Conservation (phyloP, 2,113 vertebrate species). For the Rynchops niger region DNA sequence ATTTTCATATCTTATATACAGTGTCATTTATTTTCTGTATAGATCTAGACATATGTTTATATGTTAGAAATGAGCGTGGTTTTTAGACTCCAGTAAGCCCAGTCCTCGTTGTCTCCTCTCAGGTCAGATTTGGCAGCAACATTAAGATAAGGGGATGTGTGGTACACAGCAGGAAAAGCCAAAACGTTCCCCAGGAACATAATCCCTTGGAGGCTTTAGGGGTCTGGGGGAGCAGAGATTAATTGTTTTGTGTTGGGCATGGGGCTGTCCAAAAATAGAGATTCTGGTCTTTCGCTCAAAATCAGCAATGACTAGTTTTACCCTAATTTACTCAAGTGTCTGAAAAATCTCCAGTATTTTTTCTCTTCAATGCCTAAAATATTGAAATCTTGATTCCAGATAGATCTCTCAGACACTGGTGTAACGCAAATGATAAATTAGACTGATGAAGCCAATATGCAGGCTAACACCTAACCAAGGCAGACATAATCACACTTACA, state of each 20-base stretch:
- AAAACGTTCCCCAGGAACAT: accelerated
- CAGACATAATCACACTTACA: not conserved
- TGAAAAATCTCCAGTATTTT: not conserved
- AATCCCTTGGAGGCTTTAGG: not conserved
- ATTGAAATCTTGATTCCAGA: not conserved
- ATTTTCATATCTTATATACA: not conserved
- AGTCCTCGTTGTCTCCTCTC: not conserved
- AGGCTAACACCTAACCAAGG: not conserved
- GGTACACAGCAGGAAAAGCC: not conserved
- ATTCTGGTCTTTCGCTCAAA: not conserved
- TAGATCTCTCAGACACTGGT: not conserved
- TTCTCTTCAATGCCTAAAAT: not conserved
- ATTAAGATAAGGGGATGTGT: not conserved
- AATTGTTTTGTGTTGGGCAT: not conserved
- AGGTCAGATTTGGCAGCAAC: not conserved
- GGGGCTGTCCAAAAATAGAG: not conserved
- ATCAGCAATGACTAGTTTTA: not conserved
- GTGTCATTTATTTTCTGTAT: not conserved
- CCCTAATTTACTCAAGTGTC: not conserved
- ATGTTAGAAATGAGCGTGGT: accelerated
- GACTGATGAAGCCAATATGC: not conserved
- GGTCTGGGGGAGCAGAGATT: not conserved
- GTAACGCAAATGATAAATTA: not conserved
- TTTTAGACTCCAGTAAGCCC: not conserved
- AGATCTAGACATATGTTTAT: not conserved